Evolutionary conservation across 2,888 invertebrate species (phyloP).

Genomic region (Drepanosiphum platanoidis): DNA sequence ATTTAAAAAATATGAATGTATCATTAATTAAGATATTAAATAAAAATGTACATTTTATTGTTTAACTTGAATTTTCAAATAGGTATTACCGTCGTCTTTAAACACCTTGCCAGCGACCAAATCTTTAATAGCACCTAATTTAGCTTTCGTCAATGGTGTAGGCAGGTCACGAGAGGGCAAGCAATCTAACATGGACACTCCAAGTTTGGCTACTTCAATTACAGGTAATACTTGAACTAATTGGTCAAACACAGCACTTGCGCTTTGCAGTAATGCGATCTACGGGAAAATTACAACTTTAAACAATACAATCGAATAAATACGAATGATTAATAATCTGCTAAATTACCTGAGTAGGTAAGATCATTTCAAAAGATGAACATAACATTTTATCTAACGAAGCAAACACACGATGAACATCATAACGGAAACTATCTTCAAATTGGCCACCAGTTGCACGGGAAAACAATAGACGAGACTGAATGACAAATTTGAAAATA

Average conservation of each 20-base stretch:
- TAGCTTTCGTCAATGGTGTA: constrained; percentile 79
- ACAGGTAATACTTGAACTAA: constrained; percentile 75
- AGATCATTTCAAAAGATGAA: constrained; percentile 77
- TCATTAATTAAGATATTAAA: neutral
- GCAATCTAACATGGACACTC: constrained; percentile 82
- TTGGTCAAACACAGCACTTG: constrained; percentile 86
- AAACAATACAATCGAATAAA: neutral
- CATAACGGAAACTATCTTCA: constrained; percentile 85
- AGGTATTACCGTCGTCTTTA: constrained; percentile 73
- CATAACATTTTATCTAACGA: constrained; percentile 82
- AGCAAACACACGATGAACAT: constrained; percentile 82
- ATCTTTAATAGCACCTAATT: constrained; percentile 84
- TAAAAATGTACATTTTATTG: constrained; percentile 62
- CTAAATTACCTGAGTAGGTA: constrained; percentile 83
- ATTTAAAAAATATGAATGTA: neutral
- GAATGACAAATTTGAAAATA: constrained; percentile 91
- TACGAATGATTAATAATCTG: too few species aligned
- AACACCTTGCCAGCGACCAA: constrained; percentile 80
- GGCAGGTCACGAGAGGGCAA: constrained; percentile 75
- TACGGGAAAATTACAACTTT: constrained; percentile 66
- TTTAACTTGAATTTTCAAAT: neutral
- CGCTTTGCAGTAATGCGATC: constrained; percentile 83
- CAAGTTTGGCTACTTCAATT: constrained; percentile 81
- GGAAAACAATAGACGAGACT: constrained; percentile 84
- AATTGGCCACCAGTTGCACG: constrained; percentile 88